phyloP scores from a whole-genome alignment of 2,888 invertebrate species.

The Phoenoteleia sp. region DNA sequence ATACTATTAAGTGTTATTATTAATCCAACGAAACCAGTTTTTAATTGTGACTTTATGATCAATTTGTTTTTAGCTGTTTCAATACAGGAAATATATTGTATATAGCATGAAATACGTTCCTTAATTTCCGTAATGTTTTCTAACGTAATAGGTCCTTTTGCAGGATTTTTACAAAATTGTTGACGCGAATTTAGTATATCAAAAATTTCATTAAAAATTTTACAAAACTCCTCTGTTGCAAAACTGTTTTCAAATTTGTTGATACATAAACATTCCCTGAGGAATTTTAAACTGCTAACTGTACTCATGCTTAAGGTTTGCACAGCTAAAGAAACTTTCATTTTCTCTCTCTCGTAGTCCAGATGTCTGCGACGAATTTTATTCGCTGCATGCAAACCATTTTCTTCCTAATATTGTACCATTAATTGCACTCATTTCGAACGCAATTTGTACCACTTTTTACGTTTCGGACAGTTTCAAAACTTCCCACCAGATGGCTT shows the following conservation, averaged over 20 bases:
- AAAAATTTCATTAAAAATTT: conserved; percentile 74
- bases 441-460: too few species aligned
- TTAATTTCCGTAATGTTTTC: conserved; percentile 40
- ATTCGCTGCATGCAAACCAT: conserved; percentile 38
- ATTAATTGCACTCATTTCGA: too few species aligned
- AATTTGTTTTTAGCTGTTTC: conserved; percentile 8
- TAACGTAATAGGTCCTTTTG: conserved; percentile 38
- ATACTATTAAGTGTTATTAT: conserved; percentile 63
- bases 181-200: conserved; percentile 75
- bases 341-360: conserved; percentile 70
- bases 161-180: conserved; percentile 53
- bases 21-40: conserved; percentile 73
- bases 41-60: conserved; percentile 49
- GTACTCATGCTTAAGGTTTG: conserved; percentile 75
- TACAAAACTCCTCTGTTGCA: conserved; percentile 70
- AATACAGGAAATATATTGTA: conserved; percentile 59
- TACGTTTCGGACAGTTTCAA: too few species aligned
- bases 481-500: too few species aligned
- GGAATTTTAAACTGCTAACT: conserved; percentile 66
- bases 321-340: conserved; percentile 75
- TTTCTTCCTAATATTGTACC: too few species aligned
- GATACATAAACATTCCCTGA: conserved; percentile 42
- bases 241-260: conserved; percentile 52
- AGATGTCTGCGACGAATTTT: conserved; percentile 46
- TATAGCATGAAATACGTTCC: conserved; percentile 21